Conservation (phyloP, 2,888 invertebrate genomes). For the Horisme vitalbata region DNA sequence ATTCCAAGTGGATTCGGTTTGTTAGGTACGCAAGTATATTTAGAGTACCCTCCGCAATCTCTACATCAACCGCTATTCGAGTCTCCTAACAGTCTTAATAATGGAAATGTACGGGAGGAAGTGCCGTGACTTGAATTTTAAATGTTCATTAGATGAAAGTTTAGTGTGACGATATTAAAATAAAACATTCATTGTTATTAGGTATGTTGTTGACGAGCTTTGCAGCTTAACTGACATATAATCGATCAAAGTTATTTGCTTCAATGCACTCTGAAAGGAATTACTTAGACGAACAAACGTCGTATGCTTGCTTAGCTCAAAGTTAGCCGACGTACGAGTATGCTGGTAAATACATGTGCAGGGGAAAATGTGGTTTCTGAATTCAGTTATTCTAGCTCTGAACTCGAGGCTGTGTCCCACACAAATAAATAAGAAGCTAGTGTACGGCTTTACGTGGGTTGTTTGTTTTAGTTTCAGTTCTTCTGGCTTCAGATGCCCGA, state of each 20-base stretch:
- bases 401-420: background rate
- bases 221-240: conserved; percentile 19
- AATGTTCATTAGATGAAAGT: background rate
- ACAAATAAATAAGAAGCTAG: background rate
- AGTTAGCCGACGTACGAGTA: conserved; percentile 1
- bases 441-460: background rate
- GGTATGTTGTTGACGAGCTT: background rate
- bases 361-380: conserved; percentile 3
- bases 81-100: conserved; percentile 13
- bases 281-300: conserved; percentile 18
- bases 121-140: conserved; percentile 5
- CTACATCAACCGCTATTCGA: conserved; percentile 11
- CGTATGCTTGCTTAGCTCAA: conserved; percentile 11
- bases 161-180: no score
- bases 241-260: conserved; percentile 26
- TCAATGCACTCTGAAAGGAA: conserved; percentile 25
- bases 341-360: conserved; percentile 2
- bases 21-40: conserved; percentile 25
- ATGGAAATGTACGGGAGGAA: conserved; percentile 7
- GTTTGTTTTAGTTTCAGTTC: conserved; percentile 1
- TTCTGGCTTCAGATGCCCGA: background rate
- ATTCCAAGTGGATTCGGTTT: conserved; percentile 41
- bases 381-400: conserved; percentile 14
- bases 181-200: background rate
- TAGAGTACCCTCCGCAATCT: conserved; percentile 9